Evolutionary conservation across 2,888 invertebrate species (phyloP).

Genomic region (Phaedon cochleariae): DNA sequence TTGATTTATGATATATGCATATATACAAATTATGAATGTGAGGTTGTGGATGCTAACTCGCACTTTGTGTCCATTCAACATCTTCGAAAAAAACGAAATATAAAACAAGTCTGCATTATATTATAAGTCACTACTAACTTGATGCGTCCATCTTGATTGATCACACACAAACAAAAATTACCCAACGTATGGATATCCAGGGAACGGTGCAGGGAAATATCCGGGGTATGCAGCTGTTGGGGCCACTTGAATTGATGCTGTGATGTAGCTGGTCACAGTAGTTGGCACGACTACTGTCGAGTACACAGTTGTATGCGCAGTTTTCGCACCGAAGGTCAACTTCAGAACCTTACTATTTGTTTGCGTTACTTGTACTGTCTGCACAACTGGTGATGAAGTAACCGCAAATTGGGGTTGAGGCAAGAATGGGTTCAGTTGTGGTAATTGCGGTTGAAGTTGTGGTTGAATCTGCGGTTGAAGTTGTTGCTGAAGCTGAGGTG

Average conservation of each 20-base stretch:
- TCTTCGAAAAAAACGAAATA: background rate
- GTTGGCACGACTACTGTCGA: constrained; percentile 86
- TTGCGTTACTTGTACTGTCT: constrained; percentile 80
- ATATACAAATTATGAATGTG: constrained; percentile 35
- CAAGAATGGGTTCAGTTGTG: constrained; percentile 66
- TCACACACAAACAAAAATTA: constrained; percentile 55
- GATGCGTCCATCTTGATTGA: background rate
- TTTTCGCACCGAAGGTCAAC: constrained; percentile 90
- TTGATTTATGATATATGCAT: constrained; percentile 33
- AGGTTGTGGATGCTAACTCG: constrained; percentile 10
- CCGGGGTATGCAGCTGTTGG: constrained; percentile 76
- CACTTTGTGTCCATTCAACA: constrained; percentile 13
- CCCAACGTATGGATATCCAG: constrained; percentile 78
- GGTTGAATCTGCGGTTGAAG: constrained; percentile 42
- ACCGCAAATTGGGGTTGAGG: constrained; percentile 73
- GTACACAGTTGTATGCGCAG: constrained; percentile 85
- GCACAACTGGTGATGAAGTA: constrained; percentile 82
- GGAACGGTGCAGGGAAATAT: constrained; percentile 79
- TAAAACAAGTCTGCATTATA: too few relatives aligned
- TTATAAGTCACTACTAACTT: too few relatives aligned
- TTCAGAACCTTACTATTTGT: constrained; percentile 85
- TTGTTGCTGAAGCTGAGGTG: constrained; percentile 48
- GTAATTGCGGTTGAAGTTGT: constrained; percentile 53
- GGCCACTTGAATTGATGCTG: constrained; percentile 79
- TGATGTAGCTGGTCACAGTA: constrained; percentile 82